Evolutionary conservation across 2,888 invertebrate species (phyloP).

Genomic region (Acleris holmiana): DNA sequence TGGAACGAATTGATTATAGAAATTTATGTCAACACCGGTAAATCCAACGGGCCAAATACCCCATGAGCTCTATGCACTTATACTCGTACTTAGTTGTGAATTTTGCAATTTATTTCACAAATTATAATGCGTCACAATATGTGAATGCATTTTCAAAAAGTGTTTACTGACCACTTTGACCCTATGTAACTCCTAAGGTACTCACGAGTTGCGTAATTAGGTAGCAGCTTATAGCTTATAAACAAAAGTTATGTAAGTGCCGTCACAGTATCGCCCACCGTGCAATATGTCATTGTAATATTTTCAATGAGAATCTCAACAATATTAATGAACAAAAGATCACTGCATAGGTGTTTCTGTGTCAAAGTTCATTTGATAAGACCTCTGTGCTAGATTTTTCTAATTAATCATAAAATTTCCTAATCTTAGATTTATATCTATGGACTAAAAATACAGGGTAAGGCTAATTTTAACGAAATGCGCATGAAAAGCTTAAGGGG

Average conservation of each 20-base stretch:
- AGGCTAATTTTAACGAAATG: no score
- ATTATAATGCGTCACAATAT: not conserved
- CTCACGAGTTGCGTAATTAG: constrained; percentile 13
- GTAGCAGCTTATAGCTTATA: constrained; percentile 29
- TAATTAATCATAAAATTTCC: not conserved
- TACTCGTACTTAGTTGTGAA: no score
- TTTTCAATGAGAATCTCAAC: constrained; percentile 31
- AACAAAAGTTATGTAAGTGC: constrained; percentile 44
- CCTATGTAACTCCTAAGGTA: constrained; percentile 8
- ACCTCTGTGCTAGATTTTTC: constrained; percentile 25
- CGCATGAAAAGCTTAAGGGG: no score
- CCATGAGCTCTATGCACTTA: no score
- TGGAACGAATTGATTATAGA: no score
- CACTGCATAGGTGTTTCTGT: constrained; percentile 15
- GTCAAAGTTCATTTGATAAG: constrained; percentile 30
- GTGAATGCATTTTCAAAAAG: constrained; percentile 2
- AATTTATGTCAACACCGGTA: no score
- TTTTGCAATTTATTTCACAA: no score
- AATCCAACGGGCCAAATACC: no score
- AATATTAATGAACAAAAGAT: constrained; percentile 30
- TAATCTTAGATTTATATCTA: not conserved
- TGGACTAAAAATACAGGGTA: no score
- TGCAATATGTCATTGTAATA: constrained; percentile 49
- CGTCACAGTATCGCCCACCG: constrained; percentile 42
- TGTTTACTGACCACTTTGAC: constrained; percentile 21